A percentile compares a stretch with the other conserved stretches of the same genome.
These are phyloP conservation scores for Drosophila micromelanica DNA, from an alignment of 1,140 invertebrate species.

Conservation along the genomic window DNA sequence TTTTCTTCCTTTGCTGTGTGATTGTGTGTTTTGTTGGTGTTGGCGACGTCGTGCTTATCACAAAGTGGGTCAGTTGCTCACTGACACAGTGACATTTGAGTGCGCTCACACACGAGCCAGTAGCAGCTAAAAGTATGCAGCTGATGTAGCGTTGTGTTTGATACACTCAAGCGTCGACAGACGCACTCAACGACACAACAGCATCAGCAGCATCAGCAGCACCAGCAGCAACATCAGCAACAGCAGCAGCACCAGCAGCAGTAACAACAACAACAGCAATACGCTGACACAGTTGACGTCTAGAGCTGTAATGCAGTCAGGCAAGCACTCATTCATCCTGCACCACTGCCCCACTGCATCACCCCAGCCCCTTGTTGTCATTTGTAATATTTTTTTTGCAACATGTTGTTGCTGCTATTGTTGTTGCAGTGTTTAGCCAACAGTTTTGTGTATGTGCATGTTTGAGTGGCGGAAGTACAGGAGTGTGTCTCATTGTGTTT, in stretches of 20 bases:
- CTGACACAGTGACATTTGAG: conserved; percentile 81
- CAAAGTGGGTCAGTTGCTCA: conserved; percentile 80
- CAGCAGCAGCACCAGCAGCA: conserved; percentile 17
- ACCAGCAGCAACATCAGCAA: conserved; percentile 17
- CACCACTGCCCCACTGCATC: not conserved
- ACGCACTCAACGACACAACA: conserved; percentile 64
- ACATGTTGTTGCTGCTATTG: not conserved
- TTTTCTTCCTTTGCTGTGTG: not conserved
- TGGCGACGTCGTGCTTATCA: conserved; percentile 63
- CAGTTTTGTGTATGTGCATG: conserved; percentile 19
- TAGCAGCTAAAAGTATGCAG: conserved; percentile 61
- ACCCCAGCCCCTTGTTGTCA: conserved; percentile 41
- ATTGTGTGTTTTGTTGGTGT: conserved; percentile 23
- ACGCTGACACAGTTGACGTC: conserved; percentile 73
- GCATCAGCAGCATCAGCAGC: conserved; percentile 3
- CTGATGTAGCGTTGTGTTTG: conserved; percentile 73
- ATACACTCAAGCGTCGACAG: conserved; percentile 80
- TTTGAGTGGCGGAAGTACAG: conserved; percentile 55
- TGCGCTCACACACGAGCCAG: conserved; percentile 45
- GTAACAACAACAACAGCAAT: conserved; percentile 34
- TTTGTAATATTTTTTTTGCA: conserved; percentile 65
- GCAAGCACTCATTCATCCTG: conserved; percentile 73
- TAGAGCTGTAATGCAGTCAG: conserved; percentile 72
- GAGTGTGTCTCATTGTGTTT: conserved; percentile 74
- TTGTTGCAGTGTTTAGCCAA: conserved; percentile 63